Evolutionary conservation across 2,888 invertebrate species (phyloP).

Genomic region (Rhagonycha fulva): DNA sequence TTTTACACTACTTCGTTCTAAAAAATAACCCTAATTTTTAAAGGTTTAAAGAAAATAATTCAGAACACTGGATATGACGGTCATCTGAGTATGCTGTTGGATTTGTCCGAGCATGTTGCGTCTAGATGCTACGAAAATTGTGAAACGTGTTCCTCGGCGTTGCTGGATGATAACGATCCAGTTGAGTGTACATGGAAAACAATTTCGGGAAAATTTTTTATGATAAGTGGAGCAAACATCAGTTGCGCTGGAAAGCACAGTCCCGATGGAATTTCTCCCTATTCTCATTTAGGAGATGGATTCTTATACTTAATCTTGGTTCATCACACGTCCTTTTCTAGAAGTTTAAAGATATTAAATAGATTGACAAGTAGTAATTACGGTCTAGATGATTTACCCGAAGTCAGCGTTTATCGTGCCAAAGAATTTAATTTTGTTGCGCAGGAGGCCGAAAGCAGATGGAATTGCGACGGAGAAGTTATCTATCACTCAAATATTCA

Average conservation of each 20-base stretch:
- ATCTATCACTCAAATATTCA: slow-evolving; percentile 66
- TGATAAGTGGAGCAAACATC: slow-evolving; percentile 79
- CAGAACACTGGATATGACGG: slow-evolving; percentile 67
- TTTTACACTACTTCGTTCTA: not conserved
- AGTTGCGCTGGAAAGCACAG: slow-evolving; percentile 75
- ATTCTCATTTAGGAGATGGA: slow-evolving; percentile 80
- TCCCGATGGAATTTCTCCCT: slow-evolving; percentile 77
- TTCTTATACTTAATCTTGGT: slow-evolving; percentile 77
- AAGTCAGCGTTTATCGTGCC: slow-evolving; percentile 75
- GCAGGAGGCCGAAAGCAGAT: slow-evolving; percentile 60
- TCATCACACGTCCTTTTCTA: slow-evolving; percentile 71
- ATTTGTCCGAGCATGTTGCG: slow-evolving; percentile 53
- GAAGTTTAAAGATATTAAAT: slow-evolving; percentile 71
- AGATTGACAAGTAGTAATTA: slow-evolving; percentile 65
- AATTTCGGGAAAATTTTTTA: slow-evolving; percentile 73
- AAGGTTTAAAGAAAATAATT: slow-evolving; percentile 66
- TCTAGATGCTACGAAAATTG: slow-evolving; percentile 60
- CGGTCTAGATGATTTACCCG: slow-evolving; percentile 72
- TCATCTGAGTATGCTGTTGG: slow-evolving; percentile 62
- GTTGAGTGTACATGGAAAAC: slow-evolving; percentile 57
- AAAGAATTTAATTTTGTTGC: slow-evolving; percentile 70
- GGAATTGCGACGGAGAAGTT: slow-evolving; percentile 85
- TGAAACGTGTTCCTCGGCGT: slow-evolving; percentile 46
- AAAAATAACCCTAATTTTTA: slow-evolving; percentile 15
- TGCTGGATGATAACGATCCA: slow-evolving; percentile 13